These are phyloP conservation scores for Lathronympha strigana DNA, from an alignment of 2,888 invertebrate genomes.

Conservation along the genomic window DNA sequence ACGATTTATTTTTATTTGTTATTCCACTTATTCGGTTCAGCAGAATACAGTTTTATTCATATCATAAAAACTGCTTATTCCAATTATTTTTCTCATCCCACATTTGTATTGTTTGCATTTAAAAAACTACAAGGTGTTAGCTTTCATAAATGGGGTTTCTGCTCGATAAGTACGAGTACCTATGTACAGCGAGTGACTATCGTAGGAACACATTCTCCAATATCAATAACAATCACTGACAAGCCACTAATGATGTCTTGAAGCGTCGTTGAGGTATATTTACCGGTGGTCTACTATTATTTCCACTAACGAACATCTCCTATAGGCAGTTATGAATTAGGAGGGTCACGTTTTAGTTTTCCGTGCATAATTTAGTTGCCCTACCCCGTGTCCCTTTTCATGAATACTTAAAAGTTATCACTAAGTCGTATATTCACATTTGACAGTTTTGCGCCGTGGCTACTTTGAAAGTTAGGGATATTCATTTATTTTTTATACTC, in stretches of 20 bases:
- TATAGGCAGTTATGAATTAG: slow-evolving; percentile 31
- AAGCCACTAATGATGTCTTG: slow-evolving; percentile 4
- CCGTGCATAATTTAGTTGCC: slow-evolving; percentile 34
- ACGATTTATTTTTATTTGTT: too few species aligned
- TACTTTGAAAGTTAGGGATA: not conserved
- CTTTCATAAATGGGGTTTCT: not conserved
- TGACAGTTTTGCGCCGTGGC: slow-evolving; percentile 8
- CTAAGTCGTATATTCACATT: slow-evolving; percentile 25
- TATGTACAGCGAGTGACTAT: not conserved
- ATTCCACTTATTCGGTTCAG: too few species aligned
- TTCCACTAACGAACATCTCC: not conserved
- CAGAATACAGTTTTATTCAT: too few species aligned
- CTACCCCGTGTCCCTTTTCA: slow-evolving; percentile 29
- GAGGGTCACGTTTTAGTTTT: slow-evolving; percentile 34
- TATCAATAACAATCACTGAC: slow-evolving; percentile 1
- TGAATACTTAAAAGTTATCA: slow-evolving; percentile 38
- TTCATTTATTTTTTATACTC: too few species aligned
- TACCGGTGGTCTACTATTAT: not conserved
- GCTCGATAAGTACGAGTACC: not conserved
- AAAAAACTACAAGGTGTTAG: not conserved
- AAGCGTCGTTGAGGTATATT: not conserved
- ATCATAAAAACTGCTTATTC: too few species aligned
- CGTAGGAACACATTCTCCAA: not conserved
- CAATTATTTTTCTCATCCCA: not conserved
- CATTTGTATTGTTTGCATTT: too few species aligned